These are phyloP conservation scores for Digitonthophagus gazella DNA, from an alignment of 2,888 invertebrate genomes.

Conservation along the genomic window DNA sequence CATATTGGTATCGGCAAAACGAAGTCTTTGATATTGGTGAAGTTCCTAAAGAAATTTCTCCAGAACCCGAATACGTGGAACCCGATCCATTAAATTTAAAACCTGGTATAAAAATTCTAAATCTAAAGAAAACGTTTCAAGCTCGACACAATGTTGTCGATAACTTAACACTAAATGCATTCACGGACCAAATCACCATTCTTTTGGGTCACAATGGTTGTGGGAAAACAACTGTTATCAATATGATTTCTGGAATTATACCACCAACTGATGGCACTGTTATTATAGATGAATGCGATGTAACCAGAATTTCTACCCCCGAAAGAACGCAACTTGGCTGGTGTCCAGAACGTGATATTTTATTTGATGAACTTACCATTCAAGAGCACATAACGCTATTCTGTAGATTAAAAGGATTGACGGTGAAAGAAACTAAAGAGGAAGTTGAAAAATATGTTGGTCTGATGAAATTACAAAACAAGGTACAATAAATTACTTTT, in stretches of 20 bases:
- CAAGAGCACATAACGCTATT: slow-evolving; percentile 81
- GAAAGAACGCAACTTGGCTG: slow-evolving; percentile 73
- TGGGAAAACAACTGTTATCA: slow-evolving; percentile 85
- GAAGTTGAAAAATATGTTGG: slow-evolving; percentile 66
- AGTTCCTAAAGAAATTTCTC: neutral
- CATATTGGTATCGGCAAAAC: slow-evolving; percentile 50
- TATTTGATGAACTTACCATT: slow-evolving; percentile 81
- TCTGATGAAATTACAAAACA: slow-evolving; percentile 65
- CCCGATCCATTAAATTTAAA: slow-evolving; percentile 52
- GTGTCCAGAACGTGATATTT: slow-evolving; percentile 83
- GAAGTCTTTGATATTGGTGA: neutral
- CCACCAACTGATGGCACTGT: slow-evolving; percentile 69
- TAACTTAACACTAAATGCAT: slow-evolving; percentile 76
- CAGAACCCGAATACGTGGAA: slow-evolving; percentile 50
- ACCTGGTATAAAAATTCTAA: slow-evolving; percentile 56
- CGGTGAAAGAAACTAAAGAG: slow-evolving; percentile 53
- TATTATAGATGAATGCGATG: slow-evolving; percentile 68
- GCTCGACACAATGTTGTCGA: slow-evolving; percentile 62
- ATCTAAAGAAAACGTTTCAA: slow-evolving; percentile 63
- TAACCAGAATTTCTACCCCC: slow-evolving; percentile 59
- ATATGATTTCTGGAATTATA: slow-evolving; percentile 82
- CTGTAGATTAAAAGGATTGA: slow-evolving; percentile 67
- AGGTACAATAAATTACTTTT: no score
- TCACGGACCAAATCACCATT: slow-evolving; percentile 85
- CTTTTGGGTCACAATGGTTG: slow-evolving; percentile 82